Evolutionary conservation across 2,888 invertebrate species (phyloP), one percentile per base, ranked within the genome.

Genomic region (Oligia latruncula): DNA sequence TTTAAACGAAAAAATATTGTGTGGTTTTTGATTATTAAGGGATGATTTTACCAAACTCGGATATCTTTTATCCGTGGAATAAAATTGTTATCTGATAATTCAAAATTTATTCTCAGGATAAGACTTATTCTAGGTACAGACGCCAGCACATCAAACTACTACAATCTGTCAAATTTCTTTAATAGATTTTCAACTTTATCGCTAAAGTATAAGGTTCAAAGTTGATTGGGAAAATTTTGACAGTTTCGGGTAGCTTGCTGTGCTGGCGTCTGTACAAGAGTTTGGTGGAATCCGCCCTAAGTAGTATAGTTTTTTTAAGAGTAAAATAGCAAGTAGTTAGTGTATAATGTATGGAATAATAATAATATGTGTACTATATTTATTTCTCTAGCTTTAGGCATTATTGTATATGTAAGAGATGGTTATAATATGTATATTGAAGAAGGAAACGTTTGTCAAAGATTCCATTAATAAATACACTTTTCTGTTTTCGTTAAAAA

Each of bases 381-480:
- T 94, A 94, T 93, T 94, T 89, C 89, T 92, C 85, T 95, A 94
- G 93, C 74, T 92, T 85, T 95, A 95, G 95, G 93, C 90, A 91
- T 90, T 92, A 91, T 91, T 90, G 90, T 92, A 88, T 94, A 93
- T 93, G 90, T 93, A 94, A 94, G 93, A 91, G 90, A 90, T 89
- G 90, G 88, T 89, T 89, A 89, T 87, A 90, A 84, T 90, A 88
- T 29, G 29, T 29, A 29, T 89, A 88, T 88, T 84, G 86, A 88
- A 90, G 86, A 80, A 90, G 87, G 64, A 74, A 90, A 89, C 67
- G 62, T 87, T 87, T 94, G 92, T 93, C 90, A 90, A 92, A 90
- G 90, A 95, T 95, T 95, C 94, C 93, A 95, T 93, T 92, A 90
- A 94, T 95, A 93, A 94, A 94, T 91, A 91, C 90, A 83, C 90